Evolutionary conservation across 2,888 invertebrate species (phyloP).

Genomic region (Autographa pulchrina): DNA sequence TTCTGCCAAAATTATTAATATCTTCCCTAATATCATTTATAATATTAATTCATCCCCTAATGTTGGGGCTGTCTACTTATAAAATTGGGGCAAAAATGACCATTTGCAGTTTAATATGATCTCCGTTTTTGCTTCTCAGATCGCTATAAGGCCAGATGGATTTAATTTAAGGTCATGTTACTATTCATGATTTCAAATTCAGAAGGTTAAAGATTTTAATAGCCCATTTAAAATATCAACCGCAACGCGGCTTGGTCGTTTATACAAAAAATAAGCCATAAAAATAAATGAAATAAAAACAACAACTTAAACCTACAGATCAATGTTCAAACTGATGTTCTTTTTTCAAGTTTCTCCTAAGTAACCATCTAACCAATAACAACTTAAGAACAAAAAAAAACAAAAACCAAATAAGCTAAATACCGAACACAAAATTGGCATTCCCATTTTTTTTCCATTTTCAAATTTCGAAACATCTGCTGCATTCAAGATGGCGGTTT

Average conservation of each 20-base stretch:
- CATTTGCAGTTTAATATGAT: conserved; percentile 37
- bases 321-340: neutral
- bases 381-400: neutral
- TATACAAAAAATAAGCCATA: neutral
- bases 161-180: conserved; percentile 26
- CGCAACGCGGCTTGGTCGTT: neutral
- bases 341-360: neutral
- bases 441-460: conserved; percentile 25
- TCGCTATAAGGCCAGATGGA: conserved; percentile 17
- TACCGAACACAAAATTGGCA: conserved; percentile 32
- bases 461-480: conserved; percentile 57
- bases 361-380: conserved; percentile 5
- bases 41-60: conserved; percentile 54
- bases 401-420: conserved; percentile 19
- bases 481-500: conserved; percentile 36
- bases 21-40: conserved; percentile 50
- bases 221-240: neutral
- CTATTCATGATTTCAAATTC: conserved; percentile 10
- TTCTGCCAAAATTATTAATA: conserved; percentile 50
- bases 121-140: conserved; percentile 7
- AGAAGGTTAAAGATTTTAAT: neutral
- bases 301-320: neutral
- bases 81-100: conserved; percentile 41
- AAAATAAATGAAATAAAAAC: neutral
- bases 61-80: conserved; percentile 23